Evolutionary conservation across 2,113 vertebrate genomes (phyloP), one percentile per base, ranked within the genome.

Genomic region (Zosterops borbonicus): DNA sequence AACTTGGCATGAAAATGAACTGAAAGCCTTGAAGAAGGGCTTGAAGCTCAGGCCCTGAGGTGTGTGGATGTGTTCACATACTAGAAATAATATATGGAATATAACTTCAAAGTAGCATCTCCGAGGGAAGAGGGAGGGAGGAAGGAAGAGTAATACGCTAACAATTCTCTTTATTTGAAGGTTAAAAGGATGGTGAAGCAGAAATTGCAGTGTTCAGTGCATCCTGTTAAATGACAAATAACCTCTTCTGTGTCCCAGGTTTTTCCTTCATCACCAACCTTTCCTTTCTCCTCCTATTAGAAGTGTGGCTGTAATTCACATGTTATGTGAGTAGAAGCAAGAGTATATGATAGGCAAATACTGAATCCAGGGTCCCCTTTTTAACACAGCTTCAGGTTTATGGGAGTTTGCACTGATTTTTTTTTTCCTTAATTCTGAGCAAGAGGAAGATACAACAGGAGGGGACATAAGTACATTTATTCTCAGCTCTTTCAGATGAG

Each of bases 151-250:
- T 83, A 80, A 83, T 79, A 21, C 8, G 50, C 12, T 79, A 74
- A 39, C 83, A 80, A 86, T 77, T 80, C 12, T 79, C 31, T 39
- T 39, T 56, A 58, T 88, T 59, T 83, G 70, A 93, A 83, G 91
- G 79, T 52, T 83, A 62, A 80, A 95, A 79, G 25, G 22, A 31
- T 11, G 23, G 60, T 73, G 58, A 52, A 89, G 31, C 49, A 85
- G 84, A 53, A 87, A 16, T 64, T 76, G 69, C 53, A 20, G 24
- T 79, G 62, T 73, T 93, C 75, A 33, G 42, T 62, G 42, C 73
- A 27, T 39, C 46, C 55, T 93, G 50, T 58, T 65, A 44, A 80
- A 42, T 85, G 67, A 58, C 41, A 78, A 80, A 50, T 60, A 71
- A 52, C 42, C 35, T 76, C 46, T 46, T 46, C 44, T 5, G 0